Evolutionary conservation across 2,888 invertebrate genomes (phyloP).

Genomic region (Cryptops parisi): DNA sequence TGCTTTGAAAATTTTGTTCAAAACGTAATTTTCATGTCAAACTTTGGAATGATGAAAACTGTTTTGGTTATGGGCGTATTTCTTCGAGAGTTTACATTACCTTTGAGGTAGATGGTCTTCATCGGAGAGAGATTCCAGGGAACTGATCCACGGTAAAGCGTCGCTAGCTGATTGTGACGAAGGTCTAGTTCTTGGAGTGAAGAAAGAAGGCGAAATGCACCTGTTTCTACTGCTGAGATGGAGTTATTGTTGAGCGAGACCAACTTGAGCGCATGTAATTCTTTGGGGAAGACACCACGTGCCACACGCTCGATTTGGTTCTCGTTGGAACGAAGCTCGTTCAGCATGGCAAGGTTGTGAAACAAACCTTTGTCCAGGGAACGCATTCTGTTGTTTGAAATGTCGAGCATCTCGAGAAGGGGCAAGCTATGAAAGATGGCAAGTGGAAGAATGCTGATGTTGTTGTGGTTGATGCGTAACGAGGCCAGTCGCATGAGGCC

Average conservation of each 20-base stretch:
- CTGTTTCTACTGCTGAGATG: slow-evolving; percentile 5
- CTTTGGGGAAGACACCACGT: slow-evolving; percentile 12
- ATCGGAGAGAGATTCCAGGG: slow-evolving; percentile 4
- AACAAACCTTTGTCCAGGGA: not conserved
- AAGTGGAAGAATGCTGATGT: slow-evolving; percentile 2
- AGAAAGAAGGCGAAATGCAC: slow-evolving; percentile 3
- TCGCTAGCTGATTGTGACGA: slow-evolving; percentile 5
- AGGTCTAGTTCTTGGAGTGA: slow-evolving; percentile 12
- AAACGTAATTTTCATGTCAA: too few relatives aligned
- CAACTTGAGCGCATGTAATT: not conserved
- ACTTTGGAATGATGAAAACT: too few relatives aligned
- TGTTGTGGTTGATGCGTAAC: slow-evolving; percentile 11
- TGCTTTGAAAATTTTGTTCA: too few relatives aligned
- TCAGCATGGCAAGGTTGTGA: not conserved
- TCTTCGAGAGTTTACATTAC: too few relatives aligned
- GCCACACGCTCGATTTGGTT: slow-evolving; percentile 12
- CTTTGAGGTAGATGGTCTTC: slow-evolving; percentile 10
- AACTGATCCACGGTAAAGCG: slow-evolving; percentile 7
- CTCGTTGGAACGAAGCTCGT: slow-evolving; percentile 6
- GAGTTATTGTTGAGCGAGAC: slow-evolving; percentile 5
- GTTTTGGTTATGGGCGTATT: too few relatives aligned
- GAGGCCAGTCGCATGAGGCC: slow-evolving; percentile 8
- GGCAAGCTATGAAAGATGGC: slow-evolving; percentile 11
- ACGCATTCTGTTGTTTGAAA: slow-evolving; percentile 11
- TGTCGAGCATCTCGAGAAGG: slow-evolving; percentile 9